Percentiles rank a stretch among this genome's conserved stretches.
These are phyloP conservation scores for Muscina levida DNA, from an alignment of 2,888 invertebrate genomes.

Conservation along the genomic window DNA sequence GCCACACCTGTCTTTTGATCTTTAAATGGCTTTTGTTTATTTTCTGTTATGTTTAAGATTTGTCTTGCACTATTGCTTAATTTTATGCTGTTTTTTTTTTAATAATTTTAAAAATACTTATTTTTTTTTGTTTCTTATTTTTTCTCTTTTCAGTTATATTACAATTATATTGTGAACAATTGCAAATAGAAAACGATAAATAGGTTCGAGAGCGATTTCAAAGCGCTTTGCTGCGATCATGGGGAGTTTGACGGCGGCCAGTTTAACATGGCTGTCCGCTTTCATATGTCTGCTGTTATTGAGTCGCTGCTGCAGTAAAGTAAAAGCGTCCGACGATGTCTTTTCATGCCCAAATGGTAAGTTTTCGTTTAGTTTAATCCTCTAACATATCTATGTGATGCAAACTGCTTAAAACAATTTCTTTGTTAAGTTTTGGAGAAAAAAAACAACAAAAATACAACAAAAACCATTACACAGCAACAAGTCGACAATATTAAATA, in stretches of 20 bases:
- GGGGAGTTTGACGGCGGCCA: constrained; percentile 79
- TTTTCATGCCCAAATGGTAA: constrained; percentile 80
- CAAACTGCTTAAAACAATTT: neutral
- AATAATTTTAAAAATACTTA: constrained; percentile 10
- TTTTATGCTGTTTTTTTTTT: no score
- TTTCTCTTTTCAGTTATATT: constrained; percentile 55
- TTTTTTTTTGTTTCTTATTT: constrained; percentile 4
- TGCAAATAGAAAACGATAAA: constrained; percentile 56
- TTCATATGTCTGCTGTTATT: constrained; percentile 71
- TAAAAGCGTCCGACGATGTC: constrained; percentile 75
- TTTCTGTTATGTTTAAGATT: neutral
- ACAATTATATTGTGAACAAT: constrained; percentile 50
- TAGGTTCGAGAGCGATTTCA: constrained; percentile 33
- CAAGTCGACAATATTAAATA: neutral
- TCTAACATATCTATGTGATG: no score
- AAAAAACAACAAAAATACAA: neutral
- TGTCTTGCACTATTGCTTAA: no score
- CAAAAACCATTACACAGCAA: neutral
- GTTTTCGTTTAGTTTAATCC: no score
- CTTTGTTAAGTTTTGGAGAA: neutral
- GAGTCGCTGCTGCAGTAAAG: constrained; percentile 62
- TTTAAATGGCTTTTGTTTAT: no score
- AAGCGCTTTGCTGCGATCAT: constrained; percentile 69
- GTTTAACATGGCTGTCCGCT: constrained; percentile 80
- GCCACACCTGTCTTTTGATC: constrained; percentile 4